Evolutionary conservation across 2,797 vertebrate species (phyloP), one percentile per base, ranked within the genome.

Genomic region (Clarias laeviceps): DNA sequence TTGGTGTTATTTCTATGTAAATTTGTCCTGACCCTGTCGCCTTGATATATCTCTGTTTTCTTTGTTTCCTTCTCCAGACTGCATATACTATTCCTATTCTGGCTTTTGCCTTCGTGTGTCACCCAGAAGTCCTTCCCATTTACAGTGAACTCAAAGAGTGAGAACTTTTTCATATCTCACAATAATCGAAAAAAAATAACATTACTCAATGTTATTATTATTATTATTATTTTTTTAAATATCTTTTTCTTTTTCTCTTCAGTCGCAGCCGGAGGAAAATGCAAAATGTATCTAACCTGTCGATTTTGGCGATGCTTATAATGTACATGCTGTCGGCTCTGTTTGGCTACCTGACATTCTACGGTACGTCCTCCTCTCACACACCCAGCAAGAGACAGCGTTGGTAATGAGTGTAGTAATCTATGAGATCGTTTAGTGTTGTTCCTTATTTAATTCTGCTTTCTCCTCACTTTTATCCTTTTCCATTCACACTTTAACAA

Each of bases 91-190:
- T 99, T 66, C 98, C 98, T 74, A 99, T 99, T 92, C 94, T 99
- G 90, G 97, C 97, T 37, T 99, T 99, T 90, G 97, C 98, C 57
- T 99, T 99, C 40, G 98, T 99, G 89, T 99, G 98, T 92, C 98
- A 99, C 81, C 98, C 98, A 0, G 98, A 99, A 89, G 96, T 99
- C 77, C 95, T 99, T 89, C 98, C 98, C 40, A 98, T 99, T 95
- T 99, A 99, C 97, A 99, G 97, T 74, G 98, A 99, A 93, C 96
- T 99, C 32, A 99, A 97, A 96, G 96, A 97, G 98, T 99, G 94
- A 96, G 97, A 89, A 0, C 9, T 0, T 11, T 57, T 65, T 24
- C 20, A 8, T 24, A 17, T 14, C 1, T 56, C 24, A 1, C 12
- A 15, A 2, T 34, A n/a, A 34, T 9, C 59, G n/a, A 9, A 11